These are phyloP conservation scores for Meloidogyne floridensis DNA, from an alignment of 1,140 invertebrate genomes.

Conservation along the genomic window DNA sequence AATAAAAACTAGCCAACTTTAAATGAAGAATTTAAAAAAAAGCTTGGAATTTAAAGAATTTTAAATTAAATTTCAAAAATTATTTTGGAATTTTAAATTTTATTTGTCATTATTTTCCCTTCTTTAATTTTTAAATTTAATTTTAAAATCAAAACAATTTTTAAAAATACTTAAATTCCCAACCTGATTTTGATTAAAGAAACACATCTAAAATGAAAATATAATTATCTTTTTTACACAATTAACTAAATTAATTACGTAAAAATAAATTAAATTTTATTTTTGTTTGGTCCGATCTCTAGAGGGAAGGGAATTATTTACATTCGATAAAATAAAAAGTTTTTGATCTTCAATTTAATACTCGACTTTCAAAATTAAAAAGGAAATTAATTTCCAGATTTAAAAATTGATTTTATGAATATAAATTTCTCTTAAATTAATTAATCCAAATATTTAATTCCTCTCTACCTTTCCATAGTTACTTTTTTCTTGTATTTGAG, in stretches of 20 bases:
- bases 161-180: neutral
- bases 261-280: no score
- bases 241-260: no score
- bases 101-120: neutral
- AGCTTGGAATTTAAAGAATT: neutral
- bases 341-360: neutral
- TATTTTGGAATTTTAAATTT: neutral
- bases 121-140: neutral
- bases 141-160: neutral
- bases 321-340: neutral
- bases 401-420: no score
- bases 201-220: neutral
- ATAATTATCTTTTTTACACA: no score
- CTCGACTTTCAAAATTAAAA: no score
- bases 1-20: constrained; percentile 33
- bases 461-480: constrained; percentile 51
- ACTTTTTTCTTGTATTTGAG: constrained; percentile 53
- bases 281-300: no score
- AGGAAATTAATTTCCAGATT: no score
- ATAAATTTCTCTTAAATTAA: no score
- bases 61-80: neutral
- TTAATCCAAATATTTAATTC: constrained; percentile 1
- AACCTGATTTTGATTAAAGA: neutral
- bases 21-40: neutral
- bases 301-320: neutral